Conservation (phyloP, 2,113 vertebrate species). For the Phalacrocorax carbo region DNA sequence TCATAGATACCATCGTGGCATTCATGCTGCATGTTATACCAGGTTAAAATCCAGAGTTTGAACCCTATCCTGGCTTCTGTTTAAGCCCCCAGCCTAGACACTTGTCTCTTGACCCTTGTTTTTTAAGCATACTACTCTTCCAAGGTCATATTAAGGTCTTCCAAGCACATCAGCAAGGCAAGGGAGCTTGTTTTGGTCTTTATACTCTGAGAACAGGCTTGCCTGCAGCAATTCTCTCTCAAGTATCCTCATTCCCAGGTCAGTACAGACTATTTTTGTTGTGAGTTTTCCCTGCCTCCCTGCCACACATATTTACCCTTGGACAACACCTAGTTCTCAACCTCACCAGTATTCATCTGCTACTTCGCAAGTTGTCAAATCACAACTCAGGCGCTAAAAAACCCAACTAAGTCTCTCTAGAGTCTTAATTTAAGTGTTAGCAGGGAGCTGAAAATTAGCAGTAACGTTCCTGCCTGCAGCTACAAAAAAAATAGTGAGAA, state of each 20-base stretch:
- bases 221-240: constrained; percentile 40
- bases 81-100: background rate
- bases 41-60: background rate
- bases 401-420: constrained; percentile 25
- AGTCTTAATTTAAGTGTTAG: constrained; percentile 62
- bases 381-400: constrained; percentile 55
- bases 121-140: background rate
- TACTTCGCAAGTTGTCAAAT: constrained; percentile 61
- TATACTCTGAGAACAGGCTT: background rate
- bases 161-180: background rate
- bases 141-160: constrained; percentile 5
- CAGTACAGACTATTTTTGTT: constrained; percentile 47
- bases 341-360: constrained; percentile 44
- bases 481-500: constrained; percentile 2
- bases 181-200: constrained; percentile 1
- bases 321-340: constrained; percentile 57
- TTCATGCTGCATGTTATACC: background rate
- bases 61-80: background rate
- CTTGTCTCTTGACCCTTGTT: background rate
- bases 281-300: constrained; percentile 24
- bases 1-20: background rate
- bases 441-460: constrained; percentile 68
- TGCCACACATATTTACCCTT: constrained; percentile 52
- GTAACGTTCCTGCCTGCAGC: constrained; percentile 37
- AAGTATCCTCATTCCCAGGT: constrained; percentile 43